Percentiles rank a stretch among this genome's conserved stretches.
phyloP scores from a whole-genome alignment of 2,113 vertebrate genomes.

The Eupsittula cactorum region DNA sequence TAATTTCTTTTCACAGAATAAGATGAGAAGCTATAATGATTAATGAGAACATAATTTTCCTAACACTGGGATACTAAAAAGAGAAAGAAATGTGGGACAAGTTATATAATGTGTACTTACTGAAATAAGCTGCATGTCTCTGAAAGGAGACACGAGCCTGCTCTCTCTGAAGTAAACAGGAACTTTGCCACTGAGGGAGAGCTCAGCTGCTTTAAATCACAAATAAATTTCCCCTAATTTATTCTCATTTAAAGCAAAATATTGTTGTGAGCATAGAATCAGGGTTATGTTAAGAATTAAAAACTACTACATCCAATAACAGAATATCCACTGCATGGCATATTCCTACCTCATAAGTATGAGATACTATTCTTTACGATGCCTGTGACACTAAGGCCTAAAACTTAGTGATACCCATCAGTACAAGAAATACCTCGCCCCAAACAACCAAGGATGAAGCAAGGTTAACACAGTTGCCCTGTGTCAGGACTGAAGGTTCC shows the following conservation, averaged over 20 bases:
- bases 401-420: background rate
- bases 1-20: slow-evolving; percentile 35
- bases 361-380: background rate
- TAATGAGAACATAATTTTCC: slow-evolving; percentile 35
- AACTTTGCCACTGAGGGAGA: background rate
- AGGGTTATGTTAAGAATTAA: background rate
- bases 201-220: background rate
- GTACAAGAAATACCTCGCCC: background rate
- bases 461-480: background rate
- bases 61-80: slow-evolving; percentile 46
- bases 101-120: slow-evolving; percentile 34
- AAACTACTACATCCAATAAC: background rate
- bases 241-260: background rate
- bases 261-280: background rate
- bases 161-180: background rate
- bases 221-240: background rate
- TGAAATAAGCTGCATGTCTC: slow-evolving; percentile 1
- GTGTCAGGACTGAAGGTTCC: background rate
- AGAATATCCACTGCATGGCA: background rate
- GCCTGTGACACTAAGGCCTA: background rate
- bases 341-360: background rate
- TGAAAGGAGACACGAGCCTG: background rate
- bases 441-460: accelerated
- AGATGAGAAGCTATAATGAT: slow-evolving; percentile 1
- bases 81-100: slow-evolving; percentile 54